Conservation (phyloP, 2,888 invertebrate genomes). For the Phaonia tiefii region DNA sequence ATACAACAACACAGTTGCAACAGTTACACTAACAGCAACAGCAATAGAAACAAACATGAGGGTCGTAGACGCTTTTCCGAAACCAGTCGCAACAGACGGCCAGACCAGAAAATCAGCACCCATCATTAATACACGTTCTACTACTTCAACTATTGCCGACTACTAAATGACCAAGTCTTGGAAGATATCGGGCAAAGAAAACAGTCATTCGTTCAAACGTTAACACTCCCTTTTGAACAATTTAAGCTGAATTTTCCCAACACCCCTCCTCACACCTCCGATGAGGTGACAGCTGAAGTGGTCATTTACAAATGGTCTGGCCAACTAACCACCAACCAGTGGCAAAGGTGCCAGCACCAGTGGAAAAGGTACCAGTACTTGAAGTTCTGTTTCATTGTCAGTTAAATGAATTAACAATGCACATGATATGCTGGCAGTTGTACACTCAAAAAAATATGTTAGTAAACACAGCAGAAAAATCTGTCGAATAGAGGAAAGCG, state of each 20-base stretch:
- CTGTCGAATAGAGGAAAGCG: background rate
- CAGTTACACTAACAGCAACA: background rate
- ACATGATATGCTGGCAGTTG: slow-evolving; percentile 43
- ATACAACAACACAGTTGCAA: background rate
- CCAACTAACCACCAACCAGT: background rate
- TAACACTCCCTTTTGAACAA: slow-evolving; percentile 19
- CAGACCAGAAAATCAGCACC: background rate
- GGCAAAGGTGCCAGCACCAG: background rate
- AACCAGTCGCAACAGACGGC: background rate
- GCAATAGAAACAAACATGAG: too few species aligned
- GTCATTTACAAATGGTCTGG: background rate
- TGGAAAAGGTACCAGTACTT: background rate
- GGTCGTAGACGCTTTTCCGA: background rate
- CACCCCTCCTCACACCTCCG: slow-evolving; percentile 38
- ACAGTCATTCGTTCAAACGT: background rate
- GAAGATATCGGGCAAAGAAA: background rate
- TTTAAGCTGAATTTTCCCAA: slow-evolving; percentile 18
- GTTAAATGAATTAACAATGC: slow-evolving; percentile 49
- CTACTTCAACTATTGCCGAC: background rate
- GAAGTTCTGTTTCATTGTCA: slow-evolving; percentile 56
- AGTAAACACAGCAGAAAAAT: background rate
- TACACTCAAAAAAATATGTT: background rate
- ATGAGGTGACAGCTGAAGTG: background rate
- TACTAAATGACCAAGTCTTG: background rate
- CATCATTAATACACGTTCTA: background rate